Evolutionary conservation across 2,888 invertebrate species (phyloP).

Genomic region (Drosophila algonquin): DNA sequence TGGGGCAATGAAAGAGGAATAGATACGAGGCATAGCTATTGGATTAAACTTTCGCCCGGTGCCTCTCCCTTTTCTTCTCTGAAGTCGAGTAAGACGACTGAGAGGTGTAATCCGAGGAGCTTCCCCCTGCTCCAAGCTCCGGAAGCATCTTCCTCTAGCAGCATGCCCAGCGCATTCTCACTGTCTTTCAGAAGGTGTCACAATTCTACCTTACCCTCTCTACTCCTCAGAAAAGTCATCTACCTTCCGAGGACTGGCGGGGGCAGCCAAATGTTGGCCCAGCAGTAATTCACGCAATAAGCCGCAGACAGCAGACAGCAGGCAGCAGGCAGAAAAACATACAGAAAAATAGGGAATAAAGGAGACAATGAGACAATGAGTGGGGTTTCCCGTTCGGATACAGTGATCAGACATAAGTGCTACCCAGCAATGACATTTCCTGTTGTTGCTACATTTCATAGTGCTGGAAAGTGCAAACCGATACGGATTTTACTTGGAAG

Average conservation of each 20-base stretch:
- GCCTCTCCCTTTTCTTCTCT: neutral
- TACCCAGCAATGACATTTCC: neutral
- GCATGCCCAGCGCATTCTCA: constrained; percentile 1
- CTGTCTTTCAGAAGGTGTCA: constrained; percentile 15
- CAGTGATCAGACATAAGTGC: neutral
- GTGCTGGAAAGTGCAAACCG: no score
- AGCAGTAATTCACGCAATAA: constrained; percentile 72
- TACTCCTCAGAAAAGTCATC: constrained; percentile 7
- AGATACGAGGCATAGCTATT: neutral
- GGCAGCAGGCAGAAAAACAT: neutral
- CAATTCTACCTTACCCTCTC: constrained; percentile 8
- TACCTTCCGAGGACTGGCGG: neutral
- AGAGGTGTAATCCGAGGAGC: constrained; percentile 44
- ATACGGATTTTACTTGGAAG: no score
- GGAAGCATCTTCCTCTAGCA: no score
- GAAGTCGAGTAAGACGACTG: constrained; percentile 28
- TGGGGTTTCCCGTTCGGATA: neutral
- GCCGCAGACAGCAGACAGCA: constrained; percentile 57
- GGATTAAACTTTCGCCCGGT: constrained; percentile 23
- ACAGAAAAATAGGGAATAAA: constrained; percentile 20
- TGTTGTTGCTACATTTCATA: no score
- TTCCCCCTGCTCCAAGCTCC: neutral
- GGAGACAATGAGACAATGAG: constrained; percentile 5
- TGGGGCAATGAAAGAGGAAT: neutral
- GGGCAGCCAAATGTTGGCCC: constrained; percentile 6